Evolutionary conservation across 2,797 vertebrate species (phyloP).

Genomic region (Enteromius radiatus): DNA sequence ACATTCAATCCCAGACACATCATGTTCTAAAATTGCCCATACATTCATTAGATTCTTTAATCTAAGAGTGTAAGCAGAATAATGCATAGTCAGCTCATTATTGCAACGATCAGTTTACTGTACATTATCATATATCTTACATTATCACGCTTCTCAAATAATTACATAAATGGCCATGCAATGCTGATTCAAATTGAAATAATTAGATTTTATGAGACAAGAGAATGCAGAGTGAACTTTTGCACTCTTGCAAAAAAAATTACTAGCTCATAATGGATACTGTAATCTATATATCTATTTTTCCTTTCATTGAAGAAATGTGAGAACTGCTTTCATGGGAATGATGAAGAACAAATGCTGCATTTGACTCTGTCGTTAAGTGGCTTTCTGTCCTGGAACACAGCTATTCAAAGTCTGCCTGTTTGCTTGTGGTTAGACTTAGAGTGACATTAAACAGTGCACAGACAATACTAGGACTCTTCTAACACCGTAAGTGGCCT

Average conservation of each 20-base stretch:
- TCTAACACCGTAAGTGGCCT: conserved; percentile 46
- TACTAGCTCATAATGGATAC: not conserved
- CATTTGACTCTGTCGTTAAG: conserved; percentile 33
- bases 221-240: not conserved
- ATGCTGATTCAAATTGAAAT: not conserved
- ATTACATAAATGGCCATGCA: not conserved
- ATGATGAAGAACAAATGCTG: conserved; percentile 30
- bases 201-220: not conserved
- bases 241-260: not conserved
- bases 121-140: not conserved
- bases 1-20: not conserved
- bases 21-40: not conserved
- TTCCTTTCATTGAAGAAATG: not conserved
- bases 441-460: conserved; percentile 52
- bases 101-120: not conserved
- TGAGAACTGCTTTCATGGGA: not conserved
- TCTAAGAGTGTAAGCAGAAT: not conserved
- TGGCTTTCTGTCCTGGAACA: conserved; percentile 25
- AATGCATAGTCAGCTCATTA: not conserved
- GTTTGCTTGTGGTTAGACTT: conserved; percentile 43
- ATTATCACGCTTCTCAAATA: not conserved
- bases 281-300: not conserved
- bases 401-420: conserved; percentile 37
- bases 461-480: conserved; percentile 29
- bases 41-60: not conserved